A percentile compares a stretch with the other conserved stretches of the same genome.
These are phyloP conservation scores for Cylindroiulus punctatus DNA, from an alignment of 2,888 invertebrate genomes.

Conservation along the genomic window DNA sequence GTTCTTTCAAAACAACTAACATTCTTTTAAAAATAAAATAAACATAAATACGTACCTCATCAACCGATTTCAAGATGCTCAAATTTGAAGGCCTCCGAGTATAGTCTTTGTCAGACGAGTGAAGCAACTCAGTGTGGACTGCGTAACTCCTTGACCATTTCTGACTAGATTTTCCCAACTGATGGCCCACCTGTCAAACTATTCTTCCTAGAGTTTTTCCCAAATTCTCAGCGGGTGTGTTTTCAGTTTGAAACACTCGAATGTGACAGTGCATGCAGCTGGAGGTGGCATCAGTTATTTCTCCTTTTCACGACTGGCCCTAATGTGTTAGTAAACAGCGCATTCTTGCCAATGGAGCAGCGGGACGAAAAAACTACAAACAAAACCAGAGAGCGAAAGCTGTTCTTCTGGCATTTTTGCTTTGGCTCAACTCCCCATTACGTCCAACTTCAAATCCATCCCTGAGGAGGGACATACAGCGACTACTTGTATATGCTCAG, in stretches of 20 bases:
- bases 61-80: not conserved
- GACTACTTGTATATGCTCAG: not conserved
- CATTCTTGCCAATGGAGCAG: not conserved
- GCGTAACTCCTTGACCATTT: not conserved
- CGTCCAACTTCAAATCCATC: not conserved
- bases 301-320: not conserved
- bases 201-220: not conserved
- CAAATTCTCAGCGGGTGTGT: not conserved
- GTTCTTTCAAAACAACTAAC: no score
- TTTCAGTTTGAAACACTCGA: not conserved
- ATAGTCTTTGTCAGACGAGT: no score
- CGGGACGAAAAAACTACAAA: not conserved
- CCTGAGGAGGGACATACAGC: conserved; percentile 16
- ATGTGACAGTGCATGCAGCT: not conserved
- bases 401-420: conserved; percentile 14
- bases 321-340: not conserved
- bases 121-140: not conserved
- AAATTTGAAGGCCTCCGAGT: not conserved
- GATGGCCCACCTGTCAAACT: not conserved
- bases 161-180: not conserved
- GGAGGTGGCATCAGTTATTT: not conserved
- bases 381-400: conserved; percentile 16
- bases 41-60: not conserved
- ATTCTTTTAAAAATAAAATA: no score
- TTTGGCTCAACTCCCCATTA: not conserved